Percentiles rank a stretch among this genome's conserved stretches.
phyloP scores from a whole-genome alignment of 2,888 invertebrate species.

The Plebejus argus region DNA sequence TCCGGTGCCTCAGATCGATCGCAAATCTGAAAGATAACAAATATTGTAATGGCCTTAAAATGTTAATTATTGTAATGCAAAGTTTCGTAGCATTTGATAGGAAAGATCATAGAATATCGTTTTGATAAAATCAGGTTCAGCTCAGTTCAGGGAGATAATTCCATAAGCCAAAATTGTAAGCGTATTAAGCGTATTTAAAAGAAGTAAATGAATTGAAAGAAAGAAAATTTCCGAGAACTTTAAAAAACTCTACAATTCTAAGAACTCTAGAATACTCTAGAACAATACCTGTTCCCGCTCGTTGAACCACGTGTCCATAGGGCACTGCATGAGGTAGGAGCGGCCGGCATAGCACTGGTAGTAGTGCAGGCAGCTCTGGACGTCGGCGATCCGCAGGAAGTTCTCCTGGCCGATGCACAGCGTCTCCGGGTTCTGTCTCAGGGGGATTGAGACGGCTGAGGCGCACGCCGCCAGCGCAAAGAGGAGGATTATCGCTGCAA shows the following conservation, averaged over 20 bases:
- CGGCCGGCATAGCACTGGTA: conserved; percentile 72
- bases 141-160: too few relatives aligned
- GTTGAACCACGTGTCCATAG: conserved; percentile 69
- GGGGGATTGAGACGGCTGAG: conserved; percentile 67
- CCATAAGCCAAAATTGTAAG: too few relatives aligned
- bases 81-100: too few relatives aligned
- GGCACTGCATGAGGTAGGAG: conserved; percentile 71
- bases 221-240: too few relatives aligned
- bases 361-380: conserved; percentile 64
- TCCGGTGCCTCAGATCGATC: conserved; percentile 60
- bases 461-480: conserved; percentile 56
- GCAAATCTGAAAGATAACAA: conserved; percentile 55
- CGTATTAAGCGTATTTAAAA: too few relatives aligned
- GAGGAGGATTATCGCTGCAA: conserved; percentile 51
- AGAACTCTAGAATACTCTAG: not conserved
- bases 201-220: too few relatives aligned
- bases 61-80: too few relatives aligned
- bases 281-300: conserved; percentile 63
- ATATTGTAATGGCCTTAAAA: not conserved
- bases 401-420: conserved; percentile 73
- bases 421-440: conserved; percentile 75
- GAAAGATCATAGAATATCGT: too few relatives aligned
- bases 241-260: too few relatives aligned
- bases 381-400: conserved; percentile 68
- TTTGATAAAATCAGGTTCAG: too few relatives aligned